These are phyloP conservation scores for Oryzias sinensis DNA, from an alignment of 2,797 vertebrate species.

Conservation along the genomic window DNA sequence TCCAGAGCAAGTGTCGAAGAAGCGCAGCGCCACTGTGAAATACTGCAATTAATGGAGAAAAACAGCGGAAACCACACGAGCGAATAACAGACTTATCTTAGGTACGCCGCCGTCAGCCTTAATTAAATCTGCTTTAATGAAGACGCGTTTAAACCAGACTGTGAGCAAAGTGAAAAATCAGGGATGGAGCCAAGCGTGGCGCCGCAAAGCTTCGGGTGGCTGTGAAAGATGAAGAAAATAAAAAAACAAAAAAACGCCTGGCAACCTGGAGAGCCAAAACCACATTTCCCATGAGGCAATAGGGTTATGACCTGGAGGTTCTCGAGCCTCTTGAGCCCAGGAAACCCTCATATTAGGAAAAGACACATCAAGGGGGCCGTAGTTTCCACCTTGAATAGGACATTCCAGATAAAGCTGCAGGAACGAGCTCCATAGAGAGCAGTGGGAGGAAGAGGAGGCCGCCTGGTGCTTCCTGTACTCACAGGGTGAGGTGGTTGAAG, in stretches of 20 bases:
- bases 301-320: conserved; percentile 42
- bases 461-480: conserved; percentile 63
- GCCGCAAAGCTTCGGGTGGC: conserved; percentile 6
- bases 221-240: conserved; percentile 6
- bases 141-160: no score
- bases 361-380: conserved; percentile 11
- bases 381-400: conserved; percentile 38
- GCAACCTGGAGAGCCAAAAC: conserved; percentile 45
- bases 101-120: neutral
- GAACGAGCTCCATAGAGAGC: conserved; percentile 26
- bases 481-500: conserved; percentile 99
- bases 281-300: conserved; percentile 47
- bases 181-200: conserved; percentile 3
- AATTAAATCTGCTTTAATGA: conserved; percentile 18
- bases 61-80: neutral
- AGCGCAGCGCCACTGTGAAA: conserved; percentile 5
- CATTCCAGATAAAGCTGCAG: conserved; percentile 28
- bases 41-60: conserved; percentile 16
- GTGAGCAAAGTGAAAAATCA: conserved; percentile 2
- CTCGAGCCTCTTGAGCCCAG: conserved; percentile 1
- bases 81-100: neutral
- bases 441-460: conserved; percentile 31
- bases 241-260: conserved; percentile 18
- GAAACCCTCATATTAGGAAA: conserved; percentile 26
- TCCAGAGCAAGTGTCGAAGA: conserved; percentile 7